phyloP scores from a whole-genome alignment of 1,140 invertebrate species.

The Ips nitidus region DNA sequence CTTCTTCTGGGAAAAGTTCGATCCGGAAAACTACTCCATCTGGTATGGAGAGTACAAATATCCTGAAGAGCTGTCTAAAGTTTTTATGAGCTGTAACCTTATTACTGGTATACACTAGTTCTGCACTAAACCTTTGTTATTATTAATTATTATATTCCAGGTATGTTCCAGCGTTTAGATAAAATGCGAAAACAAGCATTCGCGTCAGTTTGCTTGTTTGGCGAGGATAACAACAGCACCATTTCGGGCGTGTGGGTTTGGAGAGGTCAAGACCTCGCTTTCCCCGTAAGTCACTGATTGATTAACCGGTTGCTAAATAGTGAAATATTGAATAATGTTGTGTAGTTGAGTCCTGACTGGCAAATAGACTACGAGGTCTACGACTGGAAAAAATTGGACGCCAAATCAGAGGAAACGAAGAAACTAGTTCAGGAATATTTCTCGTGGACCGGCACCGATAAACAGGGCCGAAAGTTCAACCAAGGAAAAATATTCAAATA shows the following conservation, averaged over 20 bases:
- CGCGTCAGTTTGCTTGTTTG: conserved; percentile 91
- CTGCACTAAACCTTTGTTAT: not conserved
- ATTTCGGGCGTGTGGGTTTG: conserved; percentile 98
- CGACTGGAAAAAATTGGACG: conserved; percentile 93
- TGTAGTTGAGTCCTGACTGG: conserved; percentile 86
- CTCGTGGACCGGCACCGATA: conserved; percentile 86
- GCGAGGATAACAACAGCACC: conserved; percentile 85
- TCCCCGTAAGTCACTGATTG: conserved; percentile 63
- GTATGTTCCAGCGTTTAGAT: conserved; percentile 96
- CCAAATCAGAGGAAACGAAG: conserved; percentile 80
- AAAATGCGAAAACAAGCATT: conserved; percentile 97
- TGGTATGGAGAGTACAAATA: conserved; percentile 98
- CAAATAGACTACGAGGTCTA: conserved; percentile 97
- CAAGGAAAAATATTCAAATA: conserved; percentile 99
- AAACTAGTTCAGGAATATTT: conserved; percentile 91
- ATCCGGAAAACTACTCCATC: conserved; percentile 94
- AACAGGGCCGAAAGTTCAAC: conserved; percentile 89
- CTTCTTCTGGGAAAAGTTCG: conserved; percentile 99
- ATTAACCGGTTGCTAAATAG: not conserved
- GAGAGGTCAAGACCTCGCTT: conserved; percentile 93
- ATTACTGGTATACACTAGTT: conserved; percentile 67
- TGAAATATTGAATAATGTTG: not conserved
- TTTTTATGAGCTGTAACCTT: conserved; percentile 96
- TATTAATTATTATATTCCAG: conserved; percentile 13
- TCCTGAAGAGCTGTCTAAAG: conserved; percentile 85